phyloP scores from a whole-genome alignment of 2,797 vertebrate genomes.

The Sebastes nivosus region DNA sequence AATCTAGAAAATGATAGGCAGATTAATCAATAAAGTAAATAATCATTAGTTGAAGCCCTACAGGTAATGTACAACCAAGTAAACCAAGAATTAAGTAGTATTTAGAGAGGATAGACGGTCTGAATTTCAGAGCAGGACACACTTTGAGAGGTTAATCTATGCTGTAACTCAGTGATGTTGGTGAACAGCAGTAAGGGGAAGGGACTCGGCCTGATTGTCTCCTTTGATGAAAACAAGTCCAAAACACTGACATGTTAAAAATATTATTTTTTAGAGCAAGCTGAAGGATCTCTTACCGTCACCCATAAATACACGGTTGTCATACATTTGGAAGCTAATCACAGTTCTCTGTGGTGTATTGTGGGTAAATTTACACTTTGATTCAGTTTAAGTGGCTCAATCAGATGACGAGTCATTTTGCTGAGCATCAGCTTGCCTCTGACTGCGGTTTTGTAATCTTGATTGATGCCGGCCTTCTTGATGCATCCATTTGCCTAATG shows the following conservation, averaged over 20 bases:
- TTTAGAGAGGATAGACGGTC: too few species aligned
- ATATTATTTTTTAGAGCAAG: too few species aligned
- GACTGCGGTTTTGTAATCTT: background rate
- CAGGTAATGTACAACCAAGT: too few species aligned
- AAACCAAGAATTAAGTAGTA: too few species aligned
- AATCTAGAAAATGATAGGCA: too few species aligned
- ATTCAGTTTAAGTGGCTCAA: background rate
- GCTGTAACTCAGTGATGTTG: accelerated
- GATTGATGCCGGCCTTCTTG: background rate
- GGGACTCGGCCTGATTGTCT: accelerated
- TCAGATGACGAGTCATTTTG: background rate
- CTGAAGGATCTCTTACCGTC: background rate
- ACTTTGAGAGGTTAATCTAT: too few species aligned
- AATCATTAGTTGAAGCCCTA: too few species aligned
- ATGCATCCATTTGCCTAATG: slow-evolving; percentile 19
- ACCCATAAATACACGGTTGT: background rate
- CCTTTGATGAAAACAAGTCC: background rate
- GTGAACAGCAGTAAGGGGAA: too few species aligned
- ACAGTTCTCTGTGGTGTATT: background rate
- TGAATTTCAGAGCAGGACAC: too few species aligned
- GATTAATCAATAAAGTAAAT: too few species aligned
- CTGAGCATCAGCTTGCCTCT: background rate
- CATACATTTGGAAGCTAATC: background rate
- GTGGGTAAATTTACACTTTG: background rate
- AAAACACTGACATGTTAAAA: background rate